These are phyloP conservation scores for Nomada fabriciana DNA, from an alignment of 2,888 invertebrate genomes.

Conservation along the genomic window DNA sequence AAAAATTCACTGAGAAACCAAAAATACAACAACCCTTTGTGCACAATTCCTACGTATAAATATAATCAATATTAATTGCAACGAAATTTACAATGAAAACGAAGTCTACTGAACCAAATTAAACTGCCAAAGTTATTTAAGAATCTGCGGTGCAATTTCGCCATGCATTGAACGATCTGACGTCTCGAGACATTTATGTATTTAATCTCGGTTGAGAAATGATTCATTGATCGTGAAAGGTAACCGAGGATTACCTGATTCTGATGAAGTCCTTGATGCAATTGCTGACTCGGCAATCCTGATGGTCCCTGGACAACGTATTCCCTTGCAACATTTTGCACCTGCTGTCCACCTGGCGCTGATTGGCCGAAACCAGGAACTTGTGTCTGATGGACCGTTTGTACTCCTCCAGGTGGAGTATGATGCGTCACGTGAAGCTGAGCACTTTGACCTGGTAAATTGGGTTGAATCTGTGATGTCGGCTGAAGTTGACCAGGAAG, in stretches of 20 bases:
- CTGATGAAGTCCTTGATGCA: slow-evolving; percentile 77
- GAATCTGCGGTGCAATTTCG: too few relatives aligned
- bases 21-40: too few relatives aligned
- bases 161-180: too few relatives aligned
- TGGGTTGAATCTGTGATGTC: slow-evolving; percentile 77
- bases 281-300: slow-evolving; percentile 72
- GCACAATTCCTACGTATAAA: too few relatives aligned
- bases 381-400: slow-evolving; percentile 82
- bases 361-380: slow-evolving; percentile 78
- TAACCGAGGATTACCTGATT: slow-evolving; percentile 68
- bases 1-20: too few relatives aligned
- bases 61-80: too few relatives aligned
- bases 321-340: slow-evolving; percentile 76
- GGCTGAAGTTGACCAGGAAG: slow-evolving; percentile 82
- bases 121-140: too few relatives aligned
- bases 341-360: slow-evolving; percentile 72
- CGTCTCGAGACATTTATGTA: too few relatives aligned
- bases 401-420: slow-evolving; percentile 80
- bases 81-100: too few relatives aligned
- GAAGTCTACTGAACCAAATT: too few relatives aligned
- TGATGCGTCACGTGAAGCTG: slow-evolving; percentile 82
- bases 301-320: slow-evolving; percentile 76
- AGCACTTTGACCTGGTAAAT: slow-evolving; percentile 81
- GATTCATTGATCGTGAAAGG: neutral
- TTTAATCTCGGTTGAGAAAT: neutral